Percentiles rank a stretch among this genome's conserved stretches.
These are phyloP conservation scores for Malthinus flaveolus DNA, from an alignment of 2,888 invertebrate species.

Conservation along the genomic window DNA sequence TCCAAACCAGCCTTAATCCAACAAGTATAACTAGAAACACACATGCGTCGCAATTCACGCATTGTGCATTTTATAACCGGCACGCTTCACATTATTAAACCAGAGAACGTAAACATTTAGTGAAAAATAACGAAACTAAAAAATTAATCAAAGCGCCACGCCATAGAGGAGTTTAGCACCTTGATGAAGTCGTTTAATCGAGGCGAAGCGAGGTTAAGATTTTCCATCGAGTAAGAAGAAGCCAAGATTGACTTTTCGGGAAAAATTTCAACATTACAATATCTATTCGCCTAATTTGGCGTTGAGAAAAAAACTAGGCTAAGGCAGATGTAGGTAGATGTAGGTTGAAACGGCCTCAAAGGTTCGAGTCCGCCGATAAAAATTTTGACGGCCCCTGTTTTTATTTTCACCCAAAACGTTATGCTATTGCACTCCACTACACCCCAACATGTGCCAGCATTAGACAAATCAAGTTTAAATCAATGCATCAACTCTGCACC, in stretches of 20 bases:
- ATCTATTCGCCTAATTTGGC: too few relatives aligned
- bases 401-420: slow-evolving; percentile 15
- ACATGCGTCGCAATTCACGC: slow-evolving; percentile 42
- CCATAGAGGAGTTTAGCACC: too few relatives aligned
- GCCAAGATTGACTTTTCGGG: too few relatives aligned
- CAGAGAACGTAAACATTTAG: slow-evolving; percentile 12
- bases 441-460: slow-evolving; percentile 31
- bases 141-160: too few relatives aligned
- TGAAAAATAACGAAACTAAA: too few relatives aligned
- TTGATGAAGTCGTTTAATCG: too few relatives aligned
- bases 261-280: too few relatives aligned
- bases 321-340: background rate
- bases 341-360: background rate
- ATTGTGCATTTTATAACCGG: slow-evolving; percentile 45
- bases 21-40: slow-evolving; percentile 55
- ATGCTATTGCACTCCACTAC: slow-evolving; percentile 29
- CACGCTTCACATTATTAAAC: slow-evolving; percentile 44
- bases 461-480: slow-evolving; percentile 31
- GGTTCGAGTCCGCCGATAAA: background rate
- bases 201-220: too few relatives aligned
- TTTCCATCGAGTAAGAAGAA: too few relatives aligned
- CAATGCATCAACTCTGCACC: slow-evolving; percentile 27
- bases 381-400: slow-evolving; percentile 16
- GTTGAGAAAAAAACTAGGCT: too few relatives aligned
- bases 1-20: slow-evolving; percentile 54